A percentile compares a stretch with the other conserved stretches of the same genome.
phyloP scores from a whole-genome alignment of 2,888 invertebrate genomes.

The Trichacis sp. region DNA sequence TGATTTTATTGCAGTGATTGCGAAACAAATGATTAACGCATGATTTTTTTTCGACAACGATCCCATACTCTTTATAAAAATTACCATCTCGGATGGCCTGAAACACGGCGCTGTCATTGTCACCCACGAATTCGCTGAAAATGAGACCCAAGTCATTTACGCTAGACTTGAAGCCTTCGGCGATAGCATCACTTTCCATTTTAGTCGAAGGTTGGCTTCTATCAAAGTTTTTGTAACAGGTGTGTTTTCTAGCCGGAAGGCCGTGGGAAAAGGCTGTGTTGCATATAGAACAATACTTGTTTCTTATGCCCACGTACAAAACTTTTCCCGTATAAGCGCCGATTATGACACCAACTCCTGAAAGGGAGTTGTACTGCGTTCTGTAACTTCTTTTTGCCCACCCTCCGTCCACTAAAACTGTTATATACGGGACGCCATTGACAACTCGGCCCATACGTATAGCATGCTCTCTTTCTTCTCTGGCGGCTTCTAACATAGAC shows the following conservation, averaged over 20 bases:
- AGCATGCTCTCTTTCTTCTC: conserved; percentile 17
- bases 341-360: conserved; percentile 30
- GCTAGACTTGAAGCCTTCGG: conserved; percentile 19
- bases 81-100: conserved; percentile 21
- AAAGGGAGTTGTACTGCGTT: conserved; percentile 24
- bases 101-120: conserved; percentile 31
- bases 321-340: conserved; percentile 33
- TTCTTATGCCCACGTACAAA: conserved; percentile 43
- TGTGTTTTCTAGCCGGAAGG: conserved; percentile 7
- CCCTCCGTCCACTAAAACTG: conserved; percentile 31
- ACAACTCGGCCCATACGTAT: conserved; percentile 15
- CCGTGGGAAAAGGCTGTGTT: conserved; percentile 7
- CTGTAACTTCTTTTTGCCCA: conserved; percentile 35
- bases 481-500: conserved; percentile 14
- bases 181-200: conserved; percentile 18
- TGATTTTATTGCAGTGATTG: conserved; percentile 15
- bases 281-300: conserved; percentile 49
- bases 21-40: conserved; percentile 34
- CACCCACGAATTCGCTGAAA: conserved; percentile 21
- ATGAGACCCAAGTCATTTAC: conserved; percentile 18
- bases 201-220: conserved; percentile 17
- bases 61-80: conserved; percentile 19
- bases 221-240: conserved; percentile 46
- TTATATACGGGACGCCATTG: conserved; percentile 19
- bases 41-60: conserved; percentile 26